A percentile compares a stretch with the other conserved stretches of the same genome.
These are phyloP conservation scores for Enteromius paludinosus DNA, from an alignment of 2,797 vertebrate species.

Conservation along the genomic window DNA sequence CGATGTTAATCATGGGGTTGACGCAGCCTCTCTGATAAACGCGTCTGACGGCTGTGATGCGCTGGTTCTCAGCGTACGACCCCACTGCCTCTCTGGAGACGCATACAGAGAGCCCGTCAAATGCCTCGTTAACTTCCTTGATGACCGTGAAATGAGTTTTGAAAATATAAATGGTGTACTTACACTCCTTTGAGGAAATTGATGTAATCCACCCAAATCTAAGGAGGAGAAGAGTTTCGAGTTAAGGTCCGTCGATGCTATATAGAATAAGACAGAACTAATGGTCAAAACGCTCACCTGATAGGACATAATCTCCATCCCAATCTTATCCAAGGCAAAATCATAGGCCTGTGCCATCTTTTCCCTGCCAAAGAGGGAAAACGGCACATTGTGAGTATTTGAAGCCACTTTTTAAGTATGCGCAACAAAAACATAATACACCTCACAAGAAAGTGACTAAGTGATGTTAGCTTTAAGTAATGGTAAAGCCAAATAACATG, in stretches of 20 bases:
- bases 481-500: neutral
- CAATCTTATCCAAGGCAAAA: slow-evolving; percentile 99
- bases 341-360: slow-evolving; percentile 99
- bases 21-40: slow-evolving; percentile 99
- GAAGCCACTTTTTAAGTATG: neutral
- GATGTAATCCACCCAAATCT: slow-evolving; percentile 99
- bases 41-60: slow-evolving; percentile 96
- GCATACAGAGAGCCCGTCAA: neutral
- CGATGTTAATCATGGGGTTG: slow-evolving; percentile 99
- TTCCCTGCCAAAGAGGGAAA: slow-evolving; percentile 80
- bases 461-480: neutral
- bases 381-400: neutral
- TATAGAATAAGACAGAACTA: neutral
- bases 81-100: slow-evolving; percentile 92
- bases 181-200: slow-evolving; percentile 99
- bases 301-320: slow-evolving; percentile 99
- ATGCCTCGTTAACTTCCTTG: neutral
- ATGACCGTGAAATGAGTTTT: neutral
- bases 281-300: slow-evolving; percentile 80
- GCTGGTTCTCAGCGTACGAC: slow-evolving; percentile 97
- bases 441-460: neutral
- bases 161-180: slow-evolving; percentile 71
- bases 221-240: slow-evolving; percentile 41
- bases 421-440: neutral
- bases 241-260: neutral